A percentile compares a stretch with the other conserved stretches of the same genome.
These are phyloP conservation scores for Xiphorhynchus elegans DNA, from an alignment of 2,113 vertebrate species.

Conservation along the genomic window DNA sequence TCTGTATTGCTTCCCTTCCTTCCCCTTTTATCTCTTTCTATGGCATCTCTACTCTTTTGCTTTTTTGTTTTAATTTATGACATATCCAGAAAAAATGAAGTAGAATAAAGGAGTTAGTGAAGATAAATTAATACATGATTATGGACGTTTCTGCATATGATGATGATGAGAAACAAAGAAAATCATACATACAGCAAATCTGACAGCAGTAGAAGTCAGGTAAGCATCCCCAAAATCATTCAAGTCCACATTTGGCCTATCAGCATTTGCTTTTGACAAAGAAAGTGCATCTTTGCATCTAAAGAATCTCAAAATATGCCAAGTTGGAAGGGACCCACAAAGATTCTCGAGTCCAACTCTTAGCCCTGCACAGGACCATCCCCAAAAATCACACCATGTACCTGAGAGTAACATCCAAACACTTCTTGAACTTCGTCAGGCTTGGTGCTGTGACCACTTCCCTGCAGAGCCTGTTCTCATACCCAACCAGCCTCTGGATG, in stretches of 20 bases:
- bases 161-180: neutral
- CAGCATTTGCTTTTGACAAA: neutral
- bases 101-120: neutral
- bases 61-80: neutral
- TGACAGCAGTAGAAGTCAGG: neutral
- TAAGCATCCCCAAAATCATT: neutral
- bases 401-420: neutral
- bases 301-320: neutral
- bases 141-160: neutral
- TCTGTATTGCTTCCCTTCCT: neutral
- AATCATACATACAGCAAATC: neutral
- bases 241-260: neutral
- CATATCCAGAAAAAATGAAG: neutral
- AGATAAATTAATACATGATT: neutral
- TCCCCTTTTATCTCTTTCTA: neutral
- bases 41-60: neutral
- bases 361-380: no score
- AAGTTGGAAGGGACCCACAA: neutral
- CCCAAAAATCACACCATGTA: neutral
- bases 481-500: rapidly evolving
- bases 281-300: neutral
- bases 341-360: rapidly evolving
- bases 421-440: neutral
- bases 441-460: neutral
- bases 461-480: neutral